Base-by-base conservation (phyloP, 1,140 invertebrate species). In the Octopus sinensis region DNA sequence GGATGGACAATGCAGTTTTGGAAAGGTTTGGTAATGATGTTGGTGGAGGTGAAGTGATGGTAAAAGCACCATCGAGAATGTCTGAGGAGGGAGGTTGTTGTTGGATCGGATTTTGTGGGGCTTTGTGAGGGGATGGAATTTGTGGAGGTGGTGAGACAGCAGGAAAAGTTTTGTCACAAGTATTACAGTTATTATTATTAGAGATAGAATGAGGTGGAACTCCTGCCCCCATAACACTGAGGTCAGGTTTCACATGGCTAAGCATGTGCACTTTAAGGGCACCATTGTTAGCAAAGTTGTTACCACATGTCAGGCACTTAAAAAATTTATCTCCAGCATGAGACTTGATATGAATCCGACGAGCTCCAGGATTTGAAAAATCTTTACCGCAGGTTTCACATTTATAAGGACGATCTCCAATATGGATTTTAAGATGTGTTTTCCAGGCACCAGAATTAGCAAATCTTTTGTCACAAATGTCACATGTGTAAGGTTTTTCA, bases 381-480 rank as follows among this genome's bases (percentile, higher is more conserved):
- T 77, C 76, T 95, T 96, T 96, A 77, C 95, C 95, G 90, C 96
- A 97, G 81, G 96, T 92, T 77, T 93, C 93, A 92, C 96, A 96
- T 91, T 96, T 96, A 90, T 96, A 96, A 68, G 95, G 95, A 86
- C 95, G 91, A 88, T 96, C 95, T 81, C 95, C 95, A 79, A 95
- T 96, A 90, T 97, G 96, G 76, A 95, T 95, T 82, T 94, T 94
- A 79, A 96, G 95, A 91, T 96, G 95, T 79, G 95, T 78, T 52
- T 68, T 78, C 73, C 75, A 68, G 13, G 81, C 54, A 13, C 81
- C 56, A 56, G 54, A 96, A 81, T 95, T 95, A 92, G 95, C 95
- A 91, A 96, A 96, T 88, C 95, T 96, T 89, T 96, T 96, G 84
- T 95, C 95, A 90, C 96, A 96, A 85, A 95, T 95, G 90, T 96